These are phyloP conservation scores for Thysanoteuthis rhombus DNA, from an alignment of 2,888 invertebrate species.

Conservation along the genomic window DNA sequence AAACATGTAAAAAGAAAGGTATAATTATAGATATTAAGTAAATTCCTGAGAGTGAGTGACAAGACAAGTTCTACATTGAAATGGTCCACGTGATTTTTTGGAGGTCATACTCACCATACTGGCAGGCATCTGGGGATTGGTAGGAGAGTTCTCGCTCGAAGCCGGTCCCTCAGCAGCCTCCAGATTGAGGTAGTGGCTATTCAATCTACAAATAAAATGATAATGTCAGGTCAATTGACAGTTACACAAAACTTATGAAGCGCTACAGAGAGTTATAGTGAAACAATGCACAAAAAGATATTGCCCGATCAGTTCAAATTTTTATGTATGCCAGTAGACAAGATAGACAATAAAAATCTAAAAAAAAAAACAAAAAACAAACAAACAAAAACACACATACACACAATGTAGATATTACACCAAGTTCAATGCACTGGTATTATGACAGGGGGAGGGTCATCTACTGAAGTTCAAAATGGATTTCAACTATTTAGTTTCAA, in stretches of 20 bases:
- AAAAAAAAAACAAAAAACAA: no score
- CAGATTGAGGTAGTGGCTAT: constrained; percentile 28
- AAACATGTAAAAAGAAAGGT: not conserved
- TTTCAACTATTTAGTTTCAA: no score
- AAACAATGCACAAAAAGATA: not conserved
- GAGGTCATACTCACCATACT: constrained; percentile 29
- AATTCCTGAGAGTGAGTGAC: not conserved
- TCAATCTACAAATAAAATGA: not conserved
- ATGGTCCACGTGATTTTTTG: not conserved
- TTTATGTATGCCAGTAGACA: no score
- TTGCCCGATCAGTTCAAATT: no score
- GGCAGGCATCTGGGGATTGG: constrained; percentile 31
- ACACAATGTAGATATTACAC: no score
- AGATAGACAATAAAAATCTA: no score
- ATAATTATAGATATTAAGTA: not conserved
- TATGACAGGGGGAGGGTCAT: no score
- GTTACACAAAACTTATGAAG: not conserved
- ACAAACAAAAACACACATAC: no score
- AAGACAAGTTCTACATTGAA: not conserved
- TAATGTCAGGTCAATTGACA: not conserved
- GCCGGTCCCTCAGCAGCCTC: constrained; percentile 30
- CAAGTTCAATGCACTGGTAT: no score
- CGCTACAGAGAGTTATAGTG: not conserved
- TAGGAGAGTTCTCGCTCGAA: constrained; percentile 22
- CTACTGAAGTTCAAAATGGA: no score